Base-by-base conservation (phyloP, 2,113 vertebrate species). In the Epinephelus fuscoguttatus region DNA sequence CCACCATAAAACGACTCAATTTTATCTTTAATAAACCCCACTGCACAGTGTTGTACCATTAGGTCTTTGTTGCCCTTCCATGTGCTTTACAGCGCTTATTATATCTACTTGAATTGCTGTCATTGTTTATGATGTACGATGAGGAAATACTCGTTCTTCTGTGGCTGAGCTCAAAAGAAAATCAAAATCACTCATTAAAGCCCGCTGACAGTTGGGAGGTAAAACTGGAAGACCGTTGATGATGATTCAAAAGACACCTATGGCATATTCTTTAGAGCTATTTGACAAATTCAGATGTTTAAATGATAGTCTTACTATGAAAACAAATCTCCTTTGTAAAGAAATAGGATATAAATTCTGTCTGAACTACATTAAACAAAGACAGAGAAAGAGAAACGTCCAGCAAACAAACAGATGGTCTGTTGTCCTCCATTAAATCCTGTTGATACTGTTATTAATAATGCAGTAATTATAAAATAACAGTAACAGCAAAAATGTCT, bases 321-420 rank as follows among this genome's bases (percentile, higher is more conserved):
- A 55, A 52, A 40, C 0, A 3, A 23, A 47, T 78, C 6, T 33
- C 8, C 1, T 70, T 61, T 84, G n/a, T 59, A 23, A 66, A 70
- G 10, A 60, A 75, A 78, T 6, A 40, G 7, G 6, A 59, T n/a
- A 56, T 37, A n/a, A 15, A 72, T 23, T 15, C 3, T 47, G 4
- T 72, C 33, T n/a, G 86, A 66, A 15, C 70, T 74, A 77, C 67
- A 84, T 52, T 86, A 73, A 84, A 78, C 62, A 80, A 1, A 56
- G 6, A 61, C 6, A 63, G 7, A 27, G 13, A 42, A 15, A 56
- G 30, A 60, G 4, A 56, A 13, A 40, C 4, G 3, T 63, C 6
- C 3, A 66, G 25, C 45, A 9, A 30, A 75, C 25, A 25, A n/a
- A 63, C 3, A 57, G 50, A 70, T 1, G 12, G 13, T 37, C 40